phyloP scores from a whole-genome alignment of 2,113 vertebrate species.

The Paraplagusia blochii region DNA sequence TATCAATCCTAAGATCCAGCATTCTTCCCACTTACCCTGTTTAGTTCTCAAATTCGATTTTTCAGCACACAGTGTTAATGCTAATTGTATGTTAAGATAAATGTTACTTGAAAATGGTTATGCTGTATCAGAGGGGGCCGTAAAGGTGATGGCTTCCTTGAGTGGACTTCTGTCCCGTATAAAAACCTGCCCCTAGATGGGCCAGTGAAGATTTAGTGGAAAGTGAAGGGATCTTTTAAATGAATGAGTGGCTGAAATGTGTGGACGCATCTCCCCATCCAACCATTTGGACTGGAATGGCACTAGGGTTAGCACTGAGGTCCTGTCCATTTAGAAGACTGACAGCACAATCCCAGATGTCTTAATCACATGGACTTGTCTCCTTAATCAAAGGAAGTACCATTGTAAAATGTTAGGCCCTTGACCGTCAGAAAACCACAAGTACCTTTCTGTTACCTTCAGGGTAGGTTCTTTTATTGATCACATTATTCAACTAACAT shows the following conservation, averaged over 20 bases:
- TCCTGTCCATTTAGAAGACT: conserved; percentile 75
- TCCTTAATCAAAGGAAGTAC: conserved; percentile 71
- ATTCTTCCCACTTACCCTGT: too few species aligned
- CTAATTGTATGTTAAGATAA: conserved; percentile 25
- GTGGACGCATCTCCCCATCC: conserved; percentile 53
- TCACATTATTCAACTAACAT: conserved; percentile 4
- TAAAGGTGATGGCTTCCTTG: conserved; percentile 61
- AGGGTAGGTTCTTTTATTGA: conserved; percentile 54
- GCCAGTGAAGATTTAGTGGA: conserved; percentile 67
- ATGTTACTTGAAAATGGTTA: too few species aligned
- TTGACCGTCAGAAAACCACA: conserved; percentile 48
- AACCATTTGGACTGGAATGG: conserved; percentile 65
- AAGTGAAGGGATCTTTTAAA: conserved; percentile 62
- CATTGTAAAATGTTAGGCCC: conserved; percentile 62
- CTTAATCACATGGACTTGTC: conserved; percentile 73
- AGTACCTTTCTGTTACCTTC: conserved; percentile 72
- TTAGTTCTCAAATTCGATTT: conserved; percentile 43
- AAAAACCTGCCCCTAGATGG: conserved; percentile 57
- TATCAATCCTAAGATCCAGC: too few species aligned
- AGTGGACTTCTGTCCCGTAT: conserved; percentile 59
- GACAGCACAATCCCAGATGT: conserved; percentile 71
- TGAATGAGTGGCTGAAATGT: conserved; percentile 69
- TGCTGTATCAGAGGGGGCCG: conserved; percentile 37
- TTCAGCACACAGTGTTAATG: conserved; percentile 47
- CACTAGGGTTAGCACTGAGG: conserved; percentile 53